Evolutionary conservation across 2,797 vertebrate species (phyloP), one percentile per base, ranked within the genome.

Genomic region (Ptychadena robeensis): DNA sequence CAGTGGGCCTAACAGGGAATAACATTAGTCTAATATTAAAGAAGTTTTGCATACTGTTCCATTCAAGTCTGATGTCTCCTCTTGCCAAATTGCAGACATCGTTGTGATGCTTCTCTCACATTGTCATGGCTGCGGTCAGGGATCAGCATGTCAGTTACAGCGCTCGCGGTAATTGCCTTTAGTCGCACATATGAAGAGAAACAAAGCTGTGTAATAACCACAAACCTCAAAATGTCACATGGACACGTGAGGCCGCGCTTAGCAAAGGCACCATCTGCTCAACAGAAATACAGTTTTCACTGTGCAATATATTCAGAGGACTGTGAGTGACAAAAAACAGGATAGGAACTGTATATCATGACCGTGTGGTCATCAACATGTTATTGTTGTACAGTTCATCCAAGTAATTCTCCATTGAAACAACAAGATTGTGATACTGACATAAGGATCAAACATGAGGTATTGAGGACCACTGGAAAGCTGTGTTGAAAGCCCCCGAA

Each of bases 171-270:
- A 59, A 53, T 65, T 66, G 61, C 9, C 59, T 59, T 64, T 53
- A 64, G 77, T 69, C 77, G 69, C 70, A 75, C 61, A 66, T 44
- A 57, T 53, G 48, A 75, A 48, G 70, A 37, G 53, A 34, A 63
- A 70, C 77, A 69, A 74, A 70, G 77, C 77, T 53, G 48, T 59
- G 44, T 69, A 80, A 44, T 37, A 18, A 79, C 82, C 82, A 69
- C 82, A 80, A 80, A 84, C 82, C 77, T 63, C 77, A 84, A 84
- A 70, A 48, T 83, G 81, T 83, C 81, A 83, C 74, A 9, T 48
- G 30, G 37, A 38, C 71, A 61, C 32, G 66, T 84, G 82, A 80
- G 59, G 79, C 75, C 80, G 82, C 82, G 80, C 82, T 68, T 69
- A 48, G 63, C 18, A 35, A 79, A 9, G 27, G 18, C 70, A 63